These are phyloP conservation scores for Micrastur ruficollis DNA, from an alignment of 2,797 vertebrate genomes.

Conservation along the genomic window DNA sequence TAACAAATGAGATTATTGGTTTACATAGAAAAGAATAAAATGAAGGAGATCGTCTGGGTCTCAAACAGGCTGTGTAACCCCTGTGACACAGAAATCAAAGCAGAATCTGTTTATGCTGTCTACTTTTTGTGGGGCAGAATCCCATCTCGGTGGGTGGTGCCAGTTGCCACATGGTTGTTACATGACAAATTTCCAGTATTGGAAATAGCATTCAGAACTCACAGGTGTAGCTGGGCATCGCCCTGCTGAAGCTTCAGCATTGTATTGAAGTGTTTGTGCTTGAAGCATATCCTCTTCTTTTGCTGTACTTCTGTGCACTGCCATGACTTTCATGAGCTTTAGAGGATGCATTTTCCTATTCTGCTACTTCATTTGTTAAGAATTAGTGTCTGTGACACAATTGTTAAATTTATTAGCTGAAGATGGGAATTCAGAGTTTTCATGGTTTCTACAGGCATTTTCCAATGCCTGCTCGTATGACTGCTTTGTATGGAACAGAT, in stretches of 20 bases:
- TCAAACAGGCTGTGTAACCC: background rate
- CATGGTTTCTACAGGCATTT: background rate
- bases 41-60: fast-evolving
- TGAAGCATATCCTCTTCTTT: background rate
- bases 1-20: background rate
- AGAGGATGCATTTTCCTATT: background rate
- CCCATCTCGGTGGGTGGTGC: background rate
- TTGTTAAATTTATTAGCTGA: background rate
- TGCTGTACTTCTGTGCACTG: background rate
- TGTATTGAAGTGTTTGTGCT: background rate
- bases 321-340: background rate
- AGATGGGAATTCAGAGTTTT: background rate
- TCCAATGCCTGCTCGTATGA: background rate
- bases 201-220: background rate
- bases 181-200: background rate
- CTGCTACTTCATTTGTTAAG: background rate
- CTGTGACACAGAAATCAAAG: background rate
- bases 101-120: background rate
- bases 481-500: background rate
- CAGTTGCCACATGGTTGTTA: background rate
- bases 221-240: background rate
- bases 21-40: background rate
- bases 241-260: background rate
- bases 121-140: background rate
- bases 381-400: background rate